These are phyloP conservation scores for Sebastes oblongus DNA, from an alignment of 2,797 vertebrate genomes.

Conservation along the genomic window DNA sequence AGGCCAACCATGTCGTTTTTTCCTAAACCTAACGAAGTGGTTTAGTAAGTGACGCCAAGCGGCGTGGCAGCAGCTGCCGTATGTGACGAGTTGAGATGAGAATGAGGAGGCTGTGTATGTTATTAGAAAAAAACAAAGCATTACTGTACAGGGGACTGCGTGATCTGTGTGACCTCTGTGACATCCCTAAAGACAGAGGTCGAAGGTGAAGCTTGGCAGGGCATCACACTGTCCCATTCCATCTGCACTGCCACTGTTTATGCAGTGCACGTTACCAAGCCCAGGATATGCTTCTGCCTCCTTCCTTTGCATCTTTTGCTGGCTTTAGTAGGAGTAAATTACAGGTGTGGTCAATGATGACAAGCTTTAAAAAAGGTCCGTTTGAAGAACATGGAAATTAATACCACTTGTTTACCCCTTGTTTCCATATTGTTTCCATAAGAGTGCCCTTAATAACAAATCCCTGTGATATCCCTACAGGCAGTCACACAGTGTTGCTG, in stretches of 20 bases:
- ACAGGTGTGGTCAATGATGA: background rate
- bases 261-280: conserved; percentile 15
- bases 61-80: fast-evolving
- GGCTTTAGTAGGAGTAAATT: background rate
- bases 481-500: background rate
- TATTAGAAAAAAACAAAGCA: background rate
- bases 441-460: background rate
- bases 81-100: too few species aligned
- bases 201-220: conserved; percentile 20
- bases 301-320: background rate
- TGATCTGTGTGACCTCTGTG: conserved; percentile 32
- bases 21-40: background rate
- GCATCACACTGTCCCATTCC: conserved; percentile 35
- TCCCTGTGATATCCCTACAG: background rate
- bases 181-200: conserved; percentile 32
- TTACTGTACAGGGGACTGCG: background rate
- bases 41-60: background rate
- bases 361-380: background rate
- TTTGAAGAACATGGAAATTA: background rate
- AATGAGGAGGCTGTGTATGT: background rate
- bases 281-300: background rate
- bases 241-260: conserved; percentile 37
- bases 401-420: background rate
- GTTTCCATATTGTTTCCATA: background rate
- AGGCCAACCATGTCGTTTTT: background rate